phyloP scores from a whole-genome alignment of 2,888 invertebrate species.

The Leucania comma region DNA sequence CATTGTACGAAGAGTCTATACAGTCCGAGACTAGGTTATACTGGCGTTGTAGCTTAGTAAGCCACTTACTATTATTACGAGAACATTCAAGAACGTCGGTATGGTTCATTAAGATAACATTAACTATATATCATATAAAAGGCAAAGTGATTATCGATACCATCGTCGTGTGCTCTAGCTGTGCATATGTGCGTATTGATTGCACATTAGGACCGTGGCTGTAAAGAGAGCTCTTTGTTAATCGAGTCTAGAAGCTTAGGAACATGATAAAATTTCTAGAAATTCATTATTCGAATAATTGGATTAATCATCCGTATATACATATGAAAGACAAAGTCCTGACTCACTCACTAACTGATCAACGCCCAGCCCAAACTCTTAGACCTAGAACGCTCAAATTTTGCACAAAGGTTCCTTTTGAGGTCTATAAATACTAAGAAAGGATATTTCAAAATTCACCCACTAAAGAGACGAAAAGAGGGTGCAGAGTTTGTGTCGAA shows the following conservation, averaged over 20 bases:
- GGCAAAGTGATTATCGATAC: slow-evolving; percentile 26
- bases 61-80: background rate
- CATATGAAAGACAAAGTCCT: too few relatives aligned
- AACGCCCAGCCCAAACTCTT: too few relatives aligned
- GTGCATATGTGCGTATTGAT: slow-evolving; percentile 2
- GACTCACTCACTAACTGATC: too few relatives aligned
- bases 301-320: background rate
- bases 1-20: background rate
- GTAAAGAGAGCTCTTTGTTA: slow-evolving; percentile 34
- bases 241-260: slow-evolving; percentile 13
- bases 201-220: slow-evolving; percentile 20
- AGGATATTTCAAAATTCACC: too few relatives aligned
- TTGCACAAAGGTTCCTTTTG: too few relatives aligned
- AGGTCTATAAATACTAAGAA: too few relatives aligned
- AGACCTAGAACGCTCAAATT: too few relatives aligned
- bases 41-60: background rate
- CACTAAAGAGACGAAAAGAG: too few relatives aligned
- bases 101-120: slow-evolving; percentile 35
- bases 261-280: slow-evolving; percentile 38
- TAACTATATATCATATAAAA: slow-evolving; percentile 9
- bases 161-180: background rate
- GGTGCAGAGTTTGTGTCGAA: too few relatives aligned
- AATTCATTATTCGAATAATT: background rate
- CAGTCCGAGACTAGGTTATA: background rate
- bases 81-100: slow-evolving; percentile 45